Base-by-base conservation (phyloP, 2,888 invertebrate genomes). In the Onthophagus sagittarius region DNA sequence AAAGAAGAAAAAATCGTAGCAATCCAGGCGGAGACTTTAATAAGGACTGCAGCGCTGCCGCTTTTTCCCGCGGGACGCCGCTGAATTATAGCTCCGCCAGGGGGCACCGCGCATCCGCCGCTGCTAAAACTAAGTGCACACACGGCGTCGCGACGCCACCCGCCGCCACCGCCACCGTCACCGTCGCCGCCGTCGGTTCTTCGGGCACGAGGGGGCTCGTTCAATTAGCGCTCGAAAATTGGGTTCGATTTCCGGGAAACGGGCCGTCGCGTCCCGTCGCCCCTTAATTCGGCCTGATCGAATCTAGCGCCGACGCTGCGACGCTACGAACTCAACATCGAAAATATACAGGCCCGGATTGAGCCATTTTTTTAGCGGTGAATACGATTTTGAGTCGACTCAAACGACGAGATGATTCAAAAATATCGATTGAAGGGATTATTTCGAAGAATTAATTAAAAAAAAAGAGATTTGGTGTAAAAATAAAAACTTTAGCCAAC, bases 201-300 rank as follows among this genome's bases (percentile, higher is more conserved):
- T 53, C 11, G 39, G 39, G 39, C 39, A 53, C 64, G 64, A 15
- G 64, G 64, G 23, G 23, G 67, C 31, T 23, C 23, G 31, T 31
- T 67, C 67, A 67, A 67, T 67, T 67, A 67, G 67, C 23, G 67
- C 32, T 15, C 67, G 67, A 67, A 31, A 67, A 67, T 67, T 67
- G 67, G 67, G 31, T 67, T 67, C 67, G 23, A 67, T 67, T 67
- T 67, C 67, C 67, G 67, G 67, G 23, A 67, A 67, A 67, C 32
- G 65, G 65, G 23, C 65, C 65, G 33, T 33, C 33, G 33, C 33
- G 39, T 53, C 39, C 39, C 39, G 39, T 9, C 39, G 39, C 39
- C 39, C 39, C 39, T 53, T 53, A 53, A 53, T 53, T 53, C 39
- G 39, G 39, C 39, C 39, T 53, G 39, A 53, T 53, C 39, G 39